Evolutionary conservation across 2,113 vertebrate genomes (phyloP).

Genomic region (Neopipo cinnamomea): DNA sequence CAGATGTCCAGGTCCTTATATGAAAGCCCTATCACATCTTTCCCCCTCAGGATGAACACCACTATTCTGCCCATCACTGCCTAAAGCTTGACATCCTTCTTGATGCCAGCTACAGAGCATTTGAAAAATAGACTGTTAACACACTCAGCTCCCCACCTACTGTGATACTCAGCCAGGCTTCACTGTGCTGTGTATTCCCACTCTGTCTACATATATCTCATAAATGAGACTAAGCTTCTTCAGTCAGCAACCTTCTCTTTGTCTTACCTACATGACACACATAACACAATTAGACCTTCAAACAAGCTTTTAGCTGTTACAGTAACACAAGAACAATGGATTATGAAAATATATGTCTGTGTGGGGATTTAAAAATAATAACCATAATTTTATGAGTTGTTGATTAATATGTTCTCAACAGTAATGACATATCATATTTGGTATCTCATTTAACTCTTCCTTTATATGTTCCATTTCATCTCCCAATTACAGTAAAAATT

Average conservation of each 20-base stretch:
- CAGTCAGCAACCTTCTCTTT: not conserved
- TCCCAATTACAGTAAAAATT: not conserved
- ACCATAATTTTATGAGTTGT: not conserved
- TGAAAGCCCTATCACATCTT: not conserved
- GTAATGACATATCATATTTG: not conserved
- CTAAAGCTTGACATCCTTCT: not conserved
- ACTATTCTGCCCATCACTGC: not conserved
- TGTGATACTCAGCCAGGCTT: not conserved
- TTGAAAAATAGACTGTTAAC: not conserved
- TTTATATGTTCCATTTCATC: not conserved
- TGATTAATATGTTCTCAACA: not conserved
- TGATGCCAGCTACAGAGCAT: not conserved
- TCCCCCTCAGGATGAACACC: not conserved
- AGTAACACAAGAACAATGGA: not conserved
- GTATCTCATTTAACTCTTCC: not conserved
- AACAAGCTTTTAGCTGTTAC: not conserved
- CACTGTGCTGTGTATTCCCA: rapidly evolving
- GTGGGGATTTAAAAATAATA: not conserved
- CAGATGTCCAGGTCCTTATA: not conserved
- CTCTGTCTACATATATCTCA: not conserved
- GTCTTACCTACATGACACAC: not conserved
- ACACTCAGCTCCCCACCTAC: not conserved
- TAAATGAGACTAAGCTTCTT: not conserved
- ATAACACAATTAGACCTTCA: not conserved
- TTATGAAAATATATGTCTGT: not conserved